A percentile compares a stretch with the other conserved stretches of the same genome.
Evolutionary conservation across 1,140 invertebrate genomes (phyloP).

Genomic region (Eriocheir sinensis): DNA sequence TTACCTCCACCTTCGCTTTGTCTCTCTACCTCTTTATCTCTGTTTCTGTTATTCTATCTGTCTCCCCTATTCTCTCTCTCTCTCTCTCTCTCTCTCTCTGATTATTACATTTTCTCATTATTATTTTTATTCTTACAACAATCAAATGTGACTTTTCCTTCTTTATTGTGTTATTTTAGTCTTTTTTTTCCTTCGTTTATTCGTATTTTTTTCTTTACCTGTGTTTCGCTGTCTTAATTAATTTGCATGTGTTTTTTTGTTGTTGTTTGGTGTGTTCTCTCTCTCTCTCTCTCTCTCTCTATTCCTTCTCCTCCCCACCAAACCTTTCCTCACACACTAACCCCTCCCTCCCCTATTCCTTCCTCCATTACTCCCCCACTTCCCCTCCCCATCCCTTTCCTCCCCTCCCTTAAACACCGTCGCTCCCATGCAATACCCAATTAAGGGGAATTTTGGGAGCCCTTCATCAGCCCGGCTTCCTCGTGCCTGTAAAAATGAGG

Average conservation of each 20-base stretch:
- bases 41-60: not conserved
- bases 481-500: not conserved
- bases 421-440: not conserved
- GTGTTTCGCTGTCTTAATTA: not conserved
- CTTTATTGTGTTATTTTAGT: not conserved
- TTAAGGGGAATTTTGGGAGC: not conserved
- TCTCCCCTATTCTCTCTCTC: not conserved
- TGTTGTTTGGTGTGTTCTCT: not conserved
- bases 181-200: not conserved
- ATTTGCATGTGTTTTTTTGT: not conserved
- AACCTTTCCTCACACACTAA: not conserved
- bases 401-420: not conserved
- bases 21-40: not conserved
- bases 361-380: not conserved
- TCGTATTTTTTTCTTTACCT: not conserved
- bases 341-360: not conserved
- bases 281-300: slow-evolving; percentile 45
- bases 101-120: not conserved
- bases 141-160: too few species aligned
- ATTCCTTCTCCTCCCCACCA: not conserved
- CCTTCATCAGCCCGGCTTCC: not conserved
- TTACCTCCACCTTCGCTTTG: not conserved
- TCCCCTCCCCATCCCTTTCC: not conserved
- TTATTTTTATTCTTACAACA: too few species aligned
- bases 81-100: not conserved